phyloP scores from a whole-genome alignment of 1,140 invertebrate genomes.

The Eciton burchellii region DNA sequence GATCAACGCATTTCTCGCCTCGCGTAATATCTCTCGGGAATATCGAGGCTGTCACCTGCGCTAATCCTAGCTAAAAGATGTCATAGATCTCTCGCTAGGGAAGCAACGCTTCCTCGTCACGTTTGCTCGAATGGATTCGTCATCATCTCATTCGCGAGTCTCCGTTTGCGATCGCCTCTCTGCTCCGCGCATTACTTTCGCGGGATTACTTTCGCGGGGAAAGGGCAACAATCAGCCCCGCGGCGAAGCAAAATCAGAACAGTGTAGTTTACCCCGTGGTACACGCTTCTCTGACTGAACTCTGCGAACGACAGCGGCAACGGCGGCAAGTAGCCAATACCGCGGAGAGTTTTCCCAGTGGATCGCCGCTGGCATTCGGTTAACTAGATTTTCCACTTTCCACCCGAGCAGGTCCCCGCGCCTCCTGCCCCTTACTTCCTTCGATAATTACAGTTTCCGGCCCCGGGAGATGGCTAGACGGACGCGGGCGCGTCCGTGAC shows the following conservation, averaged over 20 bases:
- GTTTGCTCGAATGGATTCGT: too few relatives aligned
- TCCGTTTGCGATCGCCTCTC: neutral
- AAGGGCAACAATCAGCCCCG: neutral
- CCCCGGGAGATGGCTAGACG: slow-evolving; percentile 17
- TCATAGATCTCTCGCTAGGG: too few relatives aligned
- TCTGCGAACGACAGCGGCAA: neutral
- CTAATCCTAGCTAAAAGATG: too few relatives aligned
- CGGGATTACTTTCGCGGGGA: neutral
- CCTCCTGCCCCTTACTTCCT: slow-evolving; percentile 32
- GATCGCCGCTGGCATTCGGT: slow-evolving; percentile 41
- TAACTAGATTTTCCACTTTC: slow-evolving; percentile 66
- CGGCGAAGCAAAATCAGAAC: slow-evolving; percentile 21
- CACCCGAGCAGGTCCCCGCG: slow-evolving; percentile 46
- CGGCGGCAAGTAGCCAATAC: neutral
- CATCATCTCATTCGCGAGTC: too few relatives aligned
- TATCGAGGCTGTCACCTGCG: too few relatives aligned
- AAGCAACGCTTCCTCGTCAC: too few relatives aligned
- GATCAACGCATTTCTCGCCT: too few relatives aligned
- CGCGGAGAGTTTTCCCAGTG: slow-evolving; percentile 19
- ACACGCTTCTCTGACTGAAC: slow-evolving; percentile 25
- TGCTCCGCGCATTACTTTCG: neutral
- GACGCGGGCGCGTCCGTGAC: neutral
- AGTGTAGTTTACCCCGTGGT: slow-evolving; percentile 9
- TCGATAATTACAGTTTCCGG: slow-evolving; percentile 62
- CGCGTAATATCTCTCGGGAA: too few relatives aligned